Evolutionary conservation across 2,113 vertebrate genomes (phyloP).

Genomic region (Calyptomena viridis): DNA sequence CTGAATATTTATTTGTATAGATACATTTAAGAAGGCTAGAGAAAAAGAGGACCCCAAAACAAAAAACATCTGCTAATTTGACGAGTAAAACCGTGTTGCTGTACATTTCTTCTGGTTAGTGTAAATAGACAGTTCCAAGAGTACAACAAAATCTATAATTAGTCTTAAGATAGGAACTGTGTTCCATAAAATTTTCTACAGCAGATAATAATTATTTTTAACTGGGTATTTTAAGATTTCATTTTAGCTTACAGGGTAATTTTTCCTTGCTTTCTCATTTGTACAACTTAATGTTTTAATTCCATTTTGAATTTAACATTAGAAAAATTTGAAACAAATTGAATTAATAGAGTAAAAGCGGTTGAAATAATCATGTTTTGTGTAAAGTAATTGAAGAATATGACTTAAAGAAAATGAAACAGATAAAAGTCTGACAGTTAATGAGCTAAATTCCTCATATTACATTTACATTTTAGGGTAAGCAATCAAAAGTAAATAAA

Average conservation of each 20-base stretch:
- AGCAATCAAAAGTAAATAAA: slow-evolving; percentile 65
- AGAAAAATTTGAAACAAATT: slow-evolving; percentile 25
- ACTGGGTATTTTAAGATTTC: neutral
- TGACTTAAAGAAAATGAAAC: slow-evolving; percentile 2
- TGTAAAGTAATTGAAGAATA: slow-evolving; percentile 20
- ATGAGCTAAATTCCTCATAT: slow-evolving; percentile 26
- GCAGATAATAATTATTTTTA: neutral
- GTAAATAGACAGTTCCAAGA: neutral
- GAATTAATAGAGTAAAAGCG: neutral
- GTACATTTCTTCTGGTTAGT: neutral
- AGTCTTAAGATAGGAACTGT: neutral
- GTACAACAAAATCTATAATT: neutral
- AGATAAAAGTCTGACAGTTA: slow-evolving; percentile 60
- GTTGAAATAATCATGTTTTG: slow-evolving; percentile 44
- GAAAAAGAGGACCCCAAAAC: neutral
- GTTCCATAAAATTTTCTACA: neutral
- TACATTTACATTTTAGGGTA: slow-evolving; percentile 50
- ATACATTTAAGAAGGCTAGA: neutral
- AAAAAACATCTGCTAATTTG: neutral
- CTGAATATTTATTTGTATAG: neutral
- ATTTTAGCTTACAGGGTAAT: slow-evolving; percentile 48
- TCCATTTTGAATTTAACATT: slow-evolving; percentile 59
- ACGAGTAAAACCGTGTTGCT: neutral
- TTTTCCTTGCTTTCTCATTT: slow-evolving; percentile 59
- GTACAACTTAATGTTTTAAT: slow-evolving; percentile 63